Conservation (phyloP, 2,888 invertebrate genomes). For the Anagyrus pseudococci region DNA sequence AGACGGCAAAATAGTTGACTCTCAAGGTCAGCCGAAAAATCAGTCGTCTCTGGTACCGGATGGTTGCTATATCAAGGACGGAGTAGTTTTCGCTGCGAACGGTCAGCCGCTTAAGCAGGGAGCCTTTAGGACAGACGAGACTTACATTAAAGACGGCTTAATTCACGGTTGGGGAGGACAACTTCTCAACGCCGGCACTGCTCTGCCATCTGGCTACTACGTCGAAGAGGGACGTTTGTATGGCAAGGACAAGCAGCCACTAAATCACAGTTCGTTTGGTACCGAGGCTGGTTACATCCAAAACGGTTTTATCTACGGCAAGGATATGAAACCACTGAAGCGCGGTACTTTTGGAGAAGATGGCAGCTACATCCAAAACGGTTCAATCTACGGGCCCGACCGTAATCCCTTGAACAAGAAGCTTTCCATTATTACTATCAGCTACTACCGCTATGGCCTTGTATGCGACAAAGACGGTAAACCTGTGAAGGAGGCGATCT, state of each 20-base stretch:
- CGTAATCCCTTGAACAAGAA: conserved; percentile 52
- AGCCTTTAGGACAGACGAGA: conserved; percentile 54
- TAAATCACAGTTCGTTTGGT: conserved; percentile 56
- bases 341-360: conserved; percentile 54
- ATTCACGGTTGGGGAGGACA: conserved; percentile 57
- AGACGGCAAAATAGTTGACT: conserved; percentile 55
- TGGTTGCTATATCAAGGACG: conserved; percentile 56
- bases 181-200: conserved; percentile 52
- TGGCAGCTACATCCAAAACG: conserved; percentile 54
- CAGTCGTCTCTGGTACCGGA: conserved; percentile 53
- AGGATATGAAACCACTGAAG: conserved; percentile 50
- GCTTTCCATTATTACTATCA: conserved; percentile 47
- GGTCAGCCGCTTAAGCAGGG: conserved; percentile 53
- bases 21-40: conserved; percentile 50
- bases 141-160: conserved; percentile 55
- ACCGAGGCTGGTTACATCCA: conserved; percentile 52
- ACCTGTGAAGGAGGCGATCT: conserved; percentile 51
- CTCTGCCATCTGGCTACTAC: conserved; percentile 51
- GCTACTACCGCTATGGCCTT: conserved; percentile 53
- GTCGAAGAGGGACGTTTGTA: conserved; percentile 54
- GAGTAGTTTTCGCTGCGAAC: conserved; percentile 51
- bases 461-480: conserved; percentile 53
- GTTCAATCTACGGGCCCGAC: conserved; percentile 48
- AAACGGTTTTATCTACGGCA: conserved; percentile 54
- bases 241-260: conserved; percentile 52